Conservation (phyloP, 2,888 invertebrate species). For the Kryphioiulus occultus region DNA sequence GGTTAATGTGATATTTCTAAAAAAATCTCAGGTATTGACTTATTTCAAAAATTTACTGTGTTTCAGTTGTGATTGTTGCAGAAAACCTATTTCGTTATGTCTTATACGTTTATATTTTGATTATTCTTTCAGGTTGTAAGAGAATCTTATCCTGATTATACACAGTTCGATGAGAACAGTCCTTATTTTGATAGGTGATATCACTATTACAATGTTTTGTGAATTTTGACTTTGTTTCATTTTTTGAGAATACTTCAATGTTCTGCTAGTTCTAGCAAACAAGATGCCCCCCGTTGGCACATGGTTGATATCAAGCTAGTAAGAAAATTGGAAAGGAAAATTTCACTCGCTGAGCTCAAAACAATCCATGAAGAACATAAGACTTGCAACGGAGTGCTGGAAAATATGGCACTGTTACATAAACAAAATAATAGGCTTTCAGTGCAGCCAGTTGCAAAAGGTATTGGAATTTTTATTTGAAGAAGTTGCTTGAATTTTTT, state of each 20-base stretch:
- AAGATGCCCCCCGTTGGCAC: slow-evolving; percentile 60
- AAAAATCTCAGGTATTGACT: neutral
- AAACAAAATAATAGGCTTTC: slow-evolving; percentile 61
- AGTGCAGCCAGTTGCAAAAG: slow-evolving; percentile 60
- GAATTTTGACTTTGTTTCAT: neutral
- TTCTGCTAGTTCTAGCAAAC: slow-evolving; percentile 54
- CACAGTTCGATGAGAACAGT: slow-evolving; percentile 62
- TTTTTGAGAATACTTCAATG: neutral
- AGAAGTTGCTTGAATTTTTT: neutral
- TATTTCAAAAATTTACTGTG: neutral
- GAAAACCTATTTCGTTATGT: too few species aligned
- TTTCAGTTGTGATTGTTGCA: too few species aligned
- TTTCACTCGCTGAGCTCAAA: slow-evolving; percentile 60
- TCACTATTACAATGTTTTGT: neutral
- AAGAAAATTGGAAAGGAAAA: slow-evolving; percentile 59
- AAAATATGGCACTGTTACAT: slow-evolving; percentile 60
- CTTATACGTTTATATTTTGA: neutral
- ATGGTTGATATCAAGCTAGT: slow-evolving; percentile 62
- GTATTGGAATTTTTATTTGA: neutral
- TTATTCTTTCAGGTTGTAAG: slow-evolving; percentile 58
- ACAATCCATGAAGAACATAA: slow-evolving; percentile 59
- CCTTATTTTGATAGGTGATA: slow-evolving; percentile 59
- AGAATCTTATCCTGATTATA: slow-evolving; percentile 62
- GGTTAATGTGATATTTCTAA: too few species aligned
- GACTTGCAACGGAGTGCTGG: slow-evolving; percentile 59